Conservation (phyloP, 2,888 invertebrate genomes). For the Coleophora deauratella region DNA sequence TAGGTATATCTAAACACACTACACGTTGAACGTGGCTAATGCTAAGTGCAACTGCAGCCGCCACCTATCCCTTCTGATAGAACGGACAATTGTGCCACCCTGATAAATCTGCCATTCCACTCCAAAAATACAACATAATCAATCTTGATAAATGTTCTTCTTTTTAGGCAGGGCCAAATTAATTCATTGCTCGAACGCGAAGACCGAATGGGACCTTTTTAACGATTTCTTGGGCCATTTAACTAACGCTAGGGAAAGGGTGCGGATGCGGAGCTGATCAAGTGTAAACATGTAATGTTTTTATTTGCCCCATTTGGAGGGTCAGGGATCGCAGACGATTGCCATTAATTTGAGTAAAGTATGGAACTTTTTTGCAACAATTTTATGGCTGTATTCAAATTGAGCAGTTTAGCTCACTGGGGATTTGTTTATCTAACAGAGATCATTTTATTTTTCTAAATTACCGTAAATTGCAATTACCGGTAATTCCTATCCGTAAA, state of each 20-base stretch:
- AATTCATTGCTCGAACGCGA: slow-evolving; percentile 23
- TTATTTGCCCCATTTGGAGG: slow-evolving; percentile 42
- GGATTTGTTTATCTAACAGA: too few species aligned
- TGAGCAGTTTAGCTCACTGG: background rate
- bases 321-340: slow-evolving; percentile 16
- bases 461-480: too few species aligned
- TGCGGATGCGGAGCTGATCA: slow-evolving; percentile 59
- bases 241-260: slow-evolving; percentile 63
- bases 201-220: slow-evolving; percentile 31
- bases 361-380: slow-evolving; percentile 10
- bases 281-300: slow-evolving; percentile 64
- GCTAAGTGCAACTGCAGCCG: too few species aligned
- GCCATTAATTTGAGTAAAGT: slow-evolving; percentile 18
- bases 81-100: too few species aligned
- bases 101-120: too few species aligned
- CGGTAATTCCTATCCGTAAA: too few species aligned
- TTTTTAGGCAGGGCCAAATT: slow-evolving; percentile 22
- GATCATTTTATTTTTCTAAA: too few species aligned
- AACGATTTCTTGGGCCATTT: slow-evolving; percentile 57
- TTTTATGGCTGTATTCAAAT: slow-evolving; percentile 1
- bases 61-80: too few species aligned
- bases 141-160: background rate
- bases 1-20: too few species aligned
- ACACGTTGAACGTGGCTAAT: too few species aligned
- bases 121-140: too few species aligned